A percentile compares a stretch with the other conserved stretches of the same genome.
Evolutionary conservation across 2,888 invertebrate species (phyloP).

Genomic region (Punctoribates punctum): DNA sequence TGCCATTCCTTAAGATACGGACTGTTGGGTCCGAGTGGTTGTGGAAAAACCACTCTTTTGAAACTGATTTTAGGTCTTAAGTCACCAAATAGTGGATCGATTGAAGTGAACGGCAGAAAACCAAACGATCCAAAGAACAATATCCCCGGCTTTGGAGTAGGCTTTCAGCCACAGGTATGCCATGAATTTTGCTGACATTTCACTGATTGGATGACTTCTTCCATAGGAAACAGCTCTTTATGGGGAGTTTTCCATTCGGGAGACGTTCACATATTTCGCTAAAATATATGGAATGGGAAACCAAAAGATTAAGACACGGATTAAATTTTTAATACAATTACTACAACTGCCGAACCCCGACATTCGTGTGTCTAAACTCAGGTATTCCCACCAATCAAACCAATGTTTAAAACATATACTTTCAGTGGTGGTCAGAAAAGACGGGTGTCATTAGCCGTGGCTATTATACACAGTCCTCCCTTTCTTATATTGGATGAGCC

Average conservation of each 20-base stretch:
- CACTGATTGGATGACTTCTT: not conserved
- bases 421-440: slow-evolving; percentile 12
- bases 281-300: slow-evolving; percentile 52
- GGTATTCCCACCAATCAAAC: slow-evolving; percentile 46
- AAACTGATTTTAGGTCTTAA: slow-evolving; percentile 78
- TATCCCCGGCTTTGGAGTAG: slow-evolving; percentile 86
- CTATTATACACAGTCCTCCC: slow-evolving; percentile 9
- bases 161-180: slow-evolving; percentile 82
- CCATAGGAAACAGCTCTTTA: slow-evolving; percentile 52
- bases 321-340: slow-evolving; percentile 53
- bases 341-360: slow-evolving; percentile 53
- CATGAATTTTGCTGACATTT: not conserved
- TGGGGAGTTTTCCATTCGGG: slow-evolving; percentile 52
- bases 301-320: slow-evolving; percentile 45
- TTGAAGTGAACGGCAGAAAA: slow-evolving; percentile 81
- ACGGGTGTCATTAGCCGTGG: not conserved
- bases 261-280: slow-evolving; percentile 55
- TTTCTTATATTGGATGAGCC: slow-evolving; percentile 22
- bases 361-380: slow-evolving; percentile 51
- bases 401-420: not conserved
- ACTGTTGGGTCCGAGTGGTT: slow-evolving; percentile 69
- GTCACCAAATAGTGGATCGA: slow-evolving; percentile 76
- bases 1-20: not conserved
- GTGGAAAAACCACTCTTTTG: slow-evolving; percentile 87
- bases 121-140: slow-evolving; percentile 83